Evolutionary conservation across 1,140 invertebrate species (phyloP).

Genomic region (Drosophila albomicans): DNA sequence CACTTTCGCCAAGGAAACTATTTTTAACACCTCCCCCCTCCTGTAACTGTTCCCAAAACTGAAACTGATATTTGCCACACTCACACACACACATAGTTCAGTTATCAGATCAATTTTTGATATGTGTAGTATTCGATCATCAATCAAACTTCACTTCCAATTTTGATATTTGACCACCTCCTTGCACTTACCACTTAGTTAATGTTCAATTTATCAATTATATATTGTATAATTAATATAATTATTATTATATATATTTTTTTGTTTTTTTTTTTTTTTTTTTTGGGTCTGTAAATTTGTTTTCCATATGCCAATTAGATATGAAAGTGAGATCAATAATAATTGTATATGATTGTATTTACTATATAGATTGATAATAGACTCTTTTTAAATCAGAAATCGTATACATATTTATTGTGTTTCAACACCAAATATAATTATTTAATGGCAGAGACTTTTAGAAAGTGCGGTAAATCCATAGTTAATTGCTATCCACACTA

Average conservation of each 20-base stretch:
- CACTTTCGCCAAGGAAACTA: neutral
- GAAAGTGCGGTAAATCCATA: slow-evolving; percentile 54
- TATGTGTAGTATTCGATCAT: neutral
- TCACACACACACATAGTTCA: neutral
- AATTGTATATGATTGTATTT: slow-evolving; percentile 42
- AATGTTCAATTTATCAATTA: slow-evolving; percentile 12
- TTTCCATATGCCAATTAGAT: slow-evolving; percentile 40
- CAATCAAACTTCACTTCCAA: neutral
- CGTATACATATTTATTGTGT: slow-evolving; percentile 54
- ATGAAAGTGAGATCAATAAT: slow-evolving; percentile 45
- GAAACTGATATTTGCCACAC: slow-evolving; percentile 15
- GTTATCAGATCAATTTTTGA: slow-evolving; percentile 5
- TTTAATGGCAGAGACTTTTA: slow-evolving; percentile 41
- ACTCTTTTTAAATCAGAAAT: slow-evolving; percentile 11
- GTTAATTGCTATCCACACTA: slow-evolving; percentile 18
- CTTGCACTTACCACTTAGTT: slow-evolving; percentile 20
- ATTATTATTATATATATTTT: neutral
- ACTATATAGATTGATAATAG: slow-evolving; percentile 39
- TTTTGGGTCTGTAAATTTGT: slow-evolving; percentile 27
- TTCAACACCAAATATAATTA: slow-evolving; percentile 64
- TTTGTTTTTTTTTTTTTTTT: slow-evolving; percentile 8
- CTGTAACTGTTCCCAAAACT: slow-evolving; percentile 2
- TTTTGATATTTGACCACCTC: neutral
- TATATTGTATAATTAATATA: slow-evolving; percentile 10
- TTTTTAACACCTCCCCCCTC: neutral